phyloP scores from a whole-genome alignment of 2,888 invertebrate genomes.

The Acronicta alni region DNA sequence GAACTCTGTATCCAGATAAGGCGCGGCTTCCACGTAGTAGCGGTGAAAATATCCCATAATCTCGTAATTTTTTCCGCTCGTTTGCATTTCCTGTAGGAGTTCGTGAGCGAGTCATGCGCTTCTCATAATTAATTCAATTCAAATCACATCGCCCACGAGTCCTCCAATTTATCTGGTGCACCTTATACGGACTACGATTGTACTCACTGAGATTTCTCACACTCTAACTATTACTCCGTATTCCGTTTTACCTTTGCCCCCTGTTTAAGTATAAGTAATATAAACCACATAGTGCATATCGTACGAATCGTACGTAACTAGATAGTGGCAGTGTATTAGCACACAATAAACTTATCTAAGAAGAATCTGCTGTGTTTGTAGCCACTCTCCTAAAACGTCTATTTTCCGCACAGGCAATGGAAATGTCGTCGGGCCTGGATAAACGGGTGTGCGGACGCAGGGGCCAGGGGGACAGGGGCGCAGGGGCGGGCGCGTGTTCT shows the following conservation, averaged over 20 bases:
- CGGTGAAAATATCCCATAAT: conserved; percentile 77
- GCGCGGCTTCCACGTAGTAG: conserved; percentile 66
- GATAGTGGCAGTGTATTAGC: conserved; percentile 77
- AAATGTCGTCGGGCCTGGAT: conserved; percentile 81
- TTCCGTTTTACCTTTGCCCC: conserved; percentile 53
- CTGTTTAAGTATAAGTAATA: conserved; percentile 53
- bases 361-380: conserved; percentile 76
- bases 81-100: conserved; percentile 79
- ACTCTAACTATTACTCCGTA: conserved; percentile 52
- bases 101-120: conserved; percentile 75
- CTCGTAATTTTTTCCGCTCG: conserved; percentile 74
- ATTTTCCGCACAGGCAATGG: conserved; percentile 83
- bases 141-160: conserved; percentile 85
- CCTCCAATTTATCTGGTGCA: conserved; percentile 78
- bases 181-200: conserved; percentile 74
- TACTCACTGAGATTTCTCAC: conserved; percentile 67
- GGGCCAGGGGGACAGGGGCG: conserved; percentile 41
- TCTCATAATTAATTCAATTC: conserved; percentile 86
- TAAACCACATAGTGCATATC: conserved; percentile 54
- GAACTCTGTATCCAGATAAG: conserved; percentile 82
- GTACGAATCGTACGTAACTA: conserved; percentile 63
- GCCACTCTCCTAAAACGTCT: conserved; percentile 83
- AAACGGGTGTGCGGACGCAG: conserved; percentile 80
- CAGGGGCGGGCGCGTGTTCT: conserved; percentile 70
- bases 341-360: conserved; percentile 83